A percentile compares a stretch with the other conserved stretches of the same genome.
phyloP scores from a whole-genome alignment of 1,140 invertebrate genomes.

The Drosophila gunungcola region DNA sequence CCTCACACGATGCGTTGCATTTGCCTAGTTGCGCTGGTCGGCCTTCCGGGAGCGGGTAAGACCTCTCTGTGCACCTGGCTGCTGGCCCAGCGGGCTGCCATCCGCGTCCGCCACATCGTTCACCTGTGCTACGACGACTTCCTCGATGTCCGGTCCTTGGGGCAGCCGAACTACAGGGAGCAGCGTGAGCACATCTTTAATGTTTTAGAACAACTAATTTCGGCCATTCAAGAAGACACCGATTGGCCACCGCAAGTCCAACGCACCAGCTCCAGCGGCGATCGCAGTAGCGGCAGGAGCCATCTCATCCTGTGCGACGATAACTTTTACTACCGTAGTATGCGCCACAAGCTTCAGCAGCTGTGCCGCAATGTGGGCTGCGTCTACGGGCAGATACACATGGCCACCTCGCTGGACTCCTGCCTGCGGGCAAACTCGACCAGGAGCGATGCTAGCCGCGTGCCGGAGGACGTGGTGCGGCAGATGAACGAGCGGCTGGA shows the following conservation, averaged over 20 bases:
- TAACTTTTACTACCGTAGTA: constrained; percentile 77
- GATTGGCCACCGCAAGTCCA: constrained; percentile 9
- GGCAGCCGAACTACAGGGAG: constrained; percentile 40
- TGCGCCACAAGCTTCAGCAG: constrained; percentile 69
- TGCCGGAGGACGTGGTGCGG: constrained; percentile 42
- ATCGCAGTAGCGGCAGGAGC: background rate
- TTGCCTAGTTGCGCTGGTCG: constrained; percentile 63
- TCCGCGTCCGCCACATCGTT: constrained; percentile 41
- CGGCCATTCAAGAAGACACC: constrained; percentile 5
- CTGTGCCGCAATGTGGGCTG: constrained; percentile 37
- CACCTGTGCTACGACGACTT: constrained; percentile 74
- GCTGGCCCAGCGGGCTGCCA: constrained; percentile 4
- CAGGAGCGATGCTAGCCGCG: constrained; percentile 2
- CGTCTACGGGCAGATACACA: constrained; percentile 56
- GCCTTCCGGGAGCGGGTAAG: constrained; percentile 72
- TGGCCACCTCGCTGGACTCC: constrained; percentile 18
- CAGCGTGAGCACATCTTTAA: constrained; percentile 37
- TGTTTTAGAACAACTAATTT: constrained; percentile 42
- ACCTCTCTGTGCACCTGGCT: constrained; percentile 59
- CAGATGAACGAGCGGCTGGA: constrained; percentile 62
- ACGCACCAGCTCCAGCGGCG: background rate
- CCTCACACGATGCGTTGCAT: constrained; percentile 45
- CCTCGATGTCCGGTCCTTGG: constrained; percentile 16
- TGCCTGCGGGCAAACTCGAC: constrained; percentile 44
- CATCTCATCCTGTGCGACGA: constrained; percentile 73